Evolutionary conservation across 2,113 vertebrate genomes (phyloP), one percentile per base, ranked within the genome.

Genomic region (Melanerpes formicivorus): DNA sequence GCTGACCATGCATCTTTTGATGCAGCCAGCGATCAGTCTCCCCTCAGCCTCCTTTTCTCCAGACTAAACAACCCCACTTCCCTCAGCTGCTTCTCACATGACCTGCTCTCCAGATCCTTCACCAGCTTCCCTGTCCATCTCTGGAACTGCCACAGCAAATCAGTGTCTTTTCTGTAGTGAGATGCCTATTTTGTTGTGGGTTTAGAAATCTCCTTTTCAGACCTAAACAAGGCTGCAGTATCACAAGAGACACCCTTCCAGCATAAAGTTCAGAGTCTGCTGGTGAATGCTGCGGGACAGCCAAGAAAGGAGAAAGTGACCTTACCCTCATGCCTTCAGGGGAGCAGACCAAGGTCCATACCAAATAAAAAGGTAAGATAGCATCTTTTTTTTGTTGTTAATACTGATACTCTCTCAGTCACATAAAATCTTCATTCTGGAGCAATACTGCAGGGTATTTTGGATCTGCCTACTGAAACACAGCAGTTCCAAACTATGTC

Each of bases 281-380:
- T 92, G n/a, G 74, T 98, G 80, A 97, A 98, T 84, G 98, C 95
- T 65, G 93, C 96, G 13, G 98, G 98, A 86, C 96, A 97, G 42
- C 97, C 96, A 54, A 98, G 98, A 82, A 98, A 90, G 93, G 93
- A 97, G 30, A 97, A 95, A 95, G 97, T 98, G 86, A 94, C 75
- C 88, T 93, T 98, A 5, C 98, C 98, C 1, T 34, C 76, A 25
- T 98, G 95, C 23, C 90, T 99, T 95, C 96, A 95, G 60, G 13
- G 94, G 44, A 93, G 91, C 76, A 98, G 98, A 84, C 95, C 98
- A 75, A 91, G 60, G 58, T 97, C 94, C n/a, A 75, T 96, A 19
- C 98, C 97, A 37, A 98, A 98, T 32, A 37, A 94, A 65, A 98
- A 98, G 97, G 98, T 99, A 97, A 95, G 80, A 48, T 21, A 37